Percentiles rank a stretch among this genome's conserved stretches.
Evolutionary conservation across 2,888 invertebrate genomes (phyloP).

Genomic region (Sceliomorpha sp.): DNA sequence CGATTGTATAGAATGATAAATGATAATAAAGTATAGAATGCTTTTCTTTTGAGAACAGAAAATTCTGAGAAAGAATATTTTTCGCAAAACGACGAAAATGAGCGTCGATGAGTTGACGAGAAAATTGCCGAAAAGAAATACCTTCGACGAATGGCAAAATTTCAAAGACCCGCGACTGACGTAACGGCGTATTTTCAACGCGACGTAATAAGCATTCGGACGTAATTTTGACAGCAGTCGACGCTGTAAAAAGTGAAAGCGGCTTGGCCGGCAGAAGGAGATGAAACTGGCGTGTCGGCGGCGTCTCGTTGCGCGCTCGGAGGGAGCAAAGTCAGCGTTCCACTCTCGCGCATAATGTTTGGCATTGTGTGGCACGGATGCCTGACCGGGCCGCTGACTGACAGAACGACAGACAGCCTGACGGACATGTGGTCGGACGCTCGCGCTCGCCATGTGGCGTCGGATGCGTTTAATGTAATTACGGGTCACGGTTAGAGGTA

Average conservation of each 20-base stretch:
- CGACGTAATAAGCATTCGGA: too few species aligned
- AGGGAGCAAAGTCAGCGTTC: slow-evolving; percentile 54
- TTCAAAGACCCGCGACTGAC: too few species aligned
- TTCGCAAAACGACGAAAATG: too few species aligned
- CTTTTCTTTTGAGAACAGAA: too few species aligned
- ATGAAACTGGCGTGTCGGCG: slow-evolving; percentile 41
- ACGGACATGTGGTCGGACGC: slow-evolving; percentile 56
- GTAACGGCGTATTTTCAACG: too few species aligned
- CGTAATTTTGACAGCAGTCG: not conserved
- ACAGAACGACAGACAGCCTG: slow-evolving; percentile 55
- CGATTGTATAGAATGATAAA: too few species aligned
- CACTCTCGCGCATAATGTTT: slow-evolving; percentile 58
- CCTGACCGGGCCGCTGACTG: slow-evolving; percentile 53
- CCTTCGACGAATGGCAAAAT: too few species aligned
- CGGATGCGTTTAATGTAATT: slow-evolving; percentile 58
- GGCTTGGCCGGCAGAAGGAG: not conserved
- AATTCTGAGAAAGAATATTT: too few species aligned
- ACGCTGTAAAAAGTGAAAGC: slow-evolving; percentile 15
- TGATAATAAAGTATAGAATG: too few species aligned
- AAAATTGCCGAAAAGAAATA: too few species aligned
- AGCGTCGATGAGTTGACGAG: too few species aligned
- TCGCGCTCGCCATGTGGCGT: slow-evolving; percentile 59
- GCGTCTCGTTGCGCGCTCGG: slow-evolving; percentile 44
- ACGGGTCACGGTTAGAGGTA: slow-evolving; percentile 60
- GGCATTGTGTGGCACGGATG: slow-evolving; percentile 58